Evolutionary conservation across 2,888 invertebrate genomes (phyloP).

Genomic region (Cephus spinipes): DNA sequence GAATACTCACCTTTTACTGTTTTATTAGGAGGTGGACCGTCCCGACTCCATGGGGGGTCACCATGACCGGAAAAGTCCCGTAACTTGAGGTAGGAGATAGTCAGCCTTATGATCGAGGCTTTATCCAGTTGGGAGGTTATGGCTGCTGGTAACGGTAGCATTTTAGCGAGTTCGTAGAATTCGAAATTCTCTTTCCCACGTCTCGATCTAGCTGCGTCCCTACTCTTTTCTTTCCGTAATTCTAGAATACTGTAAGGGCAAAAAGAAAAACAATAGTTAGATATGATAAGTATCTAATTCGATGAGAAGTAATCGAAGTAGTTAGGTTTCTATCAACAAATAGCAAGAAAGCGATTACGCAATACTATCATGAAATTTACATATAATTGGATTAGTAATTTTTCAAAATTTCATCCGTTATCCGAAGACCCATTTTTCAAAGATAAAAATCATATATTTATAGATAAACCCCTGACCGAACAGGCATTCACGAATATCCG

Average conservation of each 20-base stretch:
- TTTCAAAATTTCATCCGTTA: no score
- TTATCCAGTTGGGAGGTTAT: conserved; percentile 95
- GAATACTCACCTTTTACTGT: conserved; percentile 81
- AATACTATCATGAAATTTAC: no score
- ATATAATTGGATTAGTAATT: no score
- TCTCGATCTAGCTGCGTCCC: conserved; percentile 91
- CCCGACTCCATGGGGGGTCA: conserved; percentile 95
- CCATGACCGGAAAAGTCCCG: conserved; percentile 96
- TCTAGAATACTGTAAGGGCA: conserved; percentile 87
- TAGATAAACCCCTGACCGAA: no score
- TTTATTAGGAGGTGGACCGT: conserved; percentile 82
- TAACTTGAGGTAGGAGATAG: conserved; percentile 94
- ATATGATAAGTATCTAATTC: neutral
- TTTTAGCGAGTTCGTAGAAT: conserved; percentile 96
- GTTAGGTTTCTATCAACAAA: no score
- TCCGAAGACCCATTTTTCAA: no score
- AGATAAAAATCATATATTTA: no score
- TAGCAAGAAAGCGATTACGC: no score
- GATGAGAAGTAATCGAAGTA: neutral
- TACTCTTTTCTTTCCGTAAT: conserved; percentile 91
- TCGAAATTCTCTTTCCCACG: conserved; percentile 96
- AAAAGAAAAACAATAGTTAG: conserved; percentile 20
- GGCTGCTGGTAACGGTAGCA: conserved; percentile 90
- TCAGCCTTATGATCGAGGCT: conserved; percentile 95
- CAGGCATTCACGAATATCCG: no score